These are phyloP conservation scores for Acanthiza pusilla DNA, from an alignment of 2,797 vertebrate species.

Conservation along the genomic window DNA sequence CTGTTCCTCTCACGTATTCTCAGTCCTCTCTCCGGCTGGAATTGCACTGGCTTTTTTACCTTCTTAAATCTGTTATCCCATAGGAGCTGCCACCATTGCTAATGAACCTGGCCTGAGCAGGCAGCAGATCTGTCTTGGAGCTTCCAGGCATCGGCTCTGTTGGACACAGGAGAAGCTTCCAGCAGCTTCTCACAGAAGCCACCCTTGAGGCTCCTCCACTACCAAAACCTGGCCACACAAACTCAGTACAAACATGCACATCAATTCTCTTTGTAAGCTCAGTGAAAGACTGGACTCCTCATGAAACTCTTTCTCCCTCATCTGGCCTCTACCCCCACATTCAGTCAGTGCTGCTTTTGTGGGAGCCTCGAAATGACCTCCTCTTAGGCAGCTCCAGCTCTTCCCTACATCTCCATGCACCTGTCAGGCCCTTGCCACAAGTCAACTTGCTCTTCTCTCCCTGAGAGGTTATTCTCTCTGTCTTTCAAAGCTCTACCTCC, in stretches of 20 bases:
- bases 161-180: neutral
- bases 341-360: neutral
- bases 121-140: neutral
- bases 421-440: neutral
- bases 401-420: neutral
- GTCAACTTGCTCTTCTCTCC: neutral
- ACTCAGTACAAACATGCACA: neutral
- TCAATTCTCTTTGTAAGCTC: neutral
- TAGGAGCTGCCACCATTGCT: neutral
- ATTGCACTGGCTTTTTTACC: fast-evolving
- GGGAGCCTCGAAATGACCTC: neutral
- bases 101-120: neutral
- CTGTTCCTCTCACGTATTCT: neutral
- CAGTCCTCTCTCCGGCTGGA: neutral
- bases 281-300: neutral
- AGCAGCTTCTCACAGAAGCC: neutral
- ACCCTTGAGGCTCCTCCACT: neutral
- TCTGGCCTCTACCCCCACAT: fast-evolving
- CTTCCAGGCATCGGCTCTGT: neutral
- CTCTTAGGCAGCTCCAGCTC: neutral
- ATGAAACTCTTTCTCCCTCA: neutral
- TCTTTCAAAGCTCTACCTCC: fast-evolving
- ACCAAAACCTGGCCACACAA: neutral
- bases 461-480: neutral
- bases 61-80: neutral